Base-by-base conservation (phyloP, 2,888 invertebrate genomes). In the Drosophila melanosoma region DNA sequence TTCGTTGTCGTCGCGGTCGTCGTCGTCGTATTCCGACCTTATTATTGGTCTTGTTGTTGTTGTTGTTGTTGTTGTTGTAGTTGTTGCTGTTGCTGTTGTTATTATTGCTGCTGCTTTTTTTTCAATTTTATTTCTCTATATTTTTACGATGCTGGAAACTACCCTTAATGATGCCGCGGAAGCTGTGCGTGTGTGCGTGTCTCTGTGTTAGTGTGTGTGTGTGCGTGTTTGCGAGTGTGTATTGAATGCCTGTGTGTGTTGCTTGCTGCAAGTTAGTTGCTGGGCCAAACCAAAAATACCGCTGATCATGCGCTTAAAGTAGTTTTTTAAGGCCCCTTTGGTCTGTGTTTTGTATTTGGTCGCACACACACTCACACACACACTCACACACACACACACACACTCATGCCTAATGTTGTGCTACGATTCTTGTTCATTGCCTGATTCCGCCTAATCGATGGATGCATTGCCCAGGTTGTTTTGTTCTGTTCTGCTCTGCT, bases 61-160 rank as follows among this genome's bases (percentile, higher is more conserved):
- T 26, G 3, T 38, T 15, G 15, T 1, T 40, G 45, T 42, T 42
- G 42, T 20, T 71, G 60, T 76, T 79, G 38, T 51, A n/a, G n/a
- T 53, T 26, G 3, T 38, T 15, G 15, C 3, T 40, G 45, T 42
- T 42, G 42, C 42, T 71, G 60, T 76, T 79, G 38, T 51, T 82
- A 59, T 54, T 75, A 35, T 36, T 80, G 48, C 15, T 86, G 48
- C 26, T 60, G 38, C 54, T 54, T 68, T 85, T 86, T 84, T 90
- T 90, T 87, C 82, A 90, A 90, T 89, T 87, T 89, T 89, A 90
- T 89, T 87, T 89, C 90, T 90, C 90, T 87, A 90, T 90, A 87
- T 87, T 90, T 90, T 87, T 91, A 91, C 90, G 87, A 91, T 81
- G 87, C 87, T 89, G 71, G 77, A 91, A 89, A 89, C 89, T 89